Percentiles rank a stretch among this genome's conserved stretches.
Conservation (phyloP, 2,797 vertebrate genomes). For the Vipera ursinii region DNA sequence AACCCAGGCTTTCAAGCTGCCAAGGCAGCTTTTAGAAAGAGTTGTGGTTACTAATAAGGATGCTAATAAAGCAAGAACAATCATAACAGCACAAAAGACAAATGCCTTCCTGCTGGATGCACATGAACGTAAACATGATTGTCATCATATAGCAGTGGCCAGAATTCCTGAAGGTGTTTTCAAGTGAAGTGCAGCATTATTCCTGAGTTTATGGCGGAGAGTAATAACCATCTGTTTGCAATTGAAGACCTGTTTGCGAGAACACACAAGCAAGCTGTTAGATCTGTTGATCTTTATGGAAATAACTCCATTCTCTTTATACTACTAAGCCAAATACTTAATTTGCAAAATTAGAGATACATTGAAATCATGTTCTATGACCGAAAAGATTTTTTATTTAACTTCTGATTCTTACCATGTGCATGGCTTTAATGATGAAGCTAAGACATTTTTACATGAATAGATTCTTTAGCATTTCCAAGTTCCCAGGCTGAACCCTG, state of each 20-base stretch:
- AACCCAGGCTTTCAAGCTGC: constrained; percentile 45
- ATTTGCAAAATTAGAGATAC: neutral
- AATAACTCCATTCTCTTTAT: constrained; percentile 5
- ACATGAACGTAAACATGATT: constrained; percentile 49
- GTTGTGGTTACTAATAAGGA: constrained; percentile 49
- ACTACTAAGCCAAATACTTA: neutral
- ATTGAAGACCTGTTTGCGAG: constrained; percentile 70
- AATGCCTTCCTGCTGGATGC: constrained; percentile 56
- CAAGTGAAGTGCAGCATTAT: constrained; percentile 66
- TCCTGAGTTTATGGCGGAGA: constrained; percentile 71
- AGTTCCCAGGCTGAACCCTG: neutral
- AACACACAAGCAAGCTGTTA: constrained; percentile 38
- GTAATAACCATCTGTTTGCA: constrained; percentile 79
- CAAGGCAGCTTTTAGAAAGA: constrained; percentile 54
- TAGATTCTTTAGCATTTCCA: neutral
- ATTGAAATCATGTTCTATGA: neutral
- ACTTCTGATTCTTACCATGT: neutral
- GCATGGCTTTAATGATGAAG: neutral
- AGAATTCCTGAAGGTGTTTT: constrained; percentile 69
- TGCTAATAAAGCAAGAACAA: constrained; percentile 32
- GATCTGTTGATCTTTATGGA: constrained; percentile 24
- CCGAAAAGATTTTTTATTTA: neutral
- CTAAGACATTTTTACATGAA: neutral
- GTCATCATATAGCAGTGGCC: constrained; percentile 47
- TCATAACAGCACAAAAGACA: constrained; percentile 46